Evolutionary conservation across 2,113 vertebrate genomes (phyloP).

Genomic region (Lepus americanus): DNA sequence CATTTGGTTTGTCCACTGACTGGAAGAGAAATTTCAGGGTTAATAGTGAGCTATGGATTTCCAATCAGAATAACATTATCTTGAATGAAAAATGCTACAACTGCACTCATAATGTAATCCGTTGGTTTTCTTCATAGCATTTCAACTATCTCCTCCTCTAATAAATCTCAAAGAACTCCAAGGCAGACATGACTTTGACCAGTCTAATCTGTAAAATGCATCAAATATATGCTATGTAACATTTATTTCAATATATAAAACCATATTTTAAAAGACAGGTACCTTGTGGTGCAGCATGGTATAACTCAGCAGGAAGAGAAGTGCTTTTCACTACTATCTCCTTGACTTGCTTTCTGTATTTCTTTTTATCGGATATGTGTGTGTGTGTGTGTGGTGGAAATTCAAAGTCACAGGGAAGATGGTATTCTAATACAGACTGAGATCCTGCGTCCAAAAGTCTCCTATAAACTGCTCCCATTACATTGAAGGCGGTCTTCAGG

Average conservation of each 20-base stretch:
- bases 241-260: background rate
- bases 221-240: background rate
- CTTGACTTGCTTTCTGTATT: background rate
- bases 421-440: background rate
- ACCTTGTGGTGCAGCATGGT: background rate
- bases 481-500: background rate
- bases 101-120: background rate
- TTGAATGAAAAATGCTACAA: slow-evolving; percentile 63
- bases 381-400: background rate
- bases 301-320: background rate
- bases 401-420: background rate
- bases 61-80: slow-evolving; percentile 45
- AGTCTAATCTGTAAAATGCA: background rate
- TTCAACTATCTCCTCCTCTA: background rate
- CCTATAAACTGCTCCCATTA: background rate
- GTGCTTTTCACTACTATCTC: background rate
- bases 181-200: background rate
- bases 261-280: background rate
- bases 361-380: background rate
- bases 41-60: slow-evolving; percentile 55
- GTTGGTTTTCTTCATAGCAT: slow-evolving; percentile 30
- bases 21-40: slow-evolving; percentile 59
- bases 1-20: slow-evolving; percentile 37
- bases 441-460: background rate
- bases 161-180: slow-evolving; percentile 40